Conservation (phyloP, 2,888 invertebrate species). For the Molanna angustata region DNA sequence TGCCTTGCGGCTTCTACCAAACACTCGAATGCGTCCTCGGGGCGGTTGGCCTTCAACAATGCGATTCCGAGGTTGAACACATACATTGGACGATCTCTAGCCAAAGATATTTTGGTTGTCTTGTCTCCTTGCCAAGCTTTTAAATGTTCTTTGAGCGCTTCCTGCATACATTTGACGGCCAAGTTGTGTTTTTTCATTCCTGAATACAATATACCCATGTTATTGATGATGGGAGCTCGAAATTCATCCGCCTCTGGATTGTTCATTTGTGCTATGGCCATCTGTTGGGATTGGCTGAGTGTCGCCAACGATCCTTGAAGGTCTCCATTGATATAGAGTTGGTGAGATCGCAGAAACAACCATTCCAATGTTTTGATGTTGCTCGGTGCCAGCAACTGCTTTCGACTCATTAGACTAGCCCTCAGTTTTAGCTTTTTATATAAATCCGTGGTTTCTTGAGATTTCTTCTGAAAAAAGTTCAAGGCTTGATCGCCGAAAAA, state of each 20-base stretch:
- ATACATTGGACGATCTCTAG: constrained; percentile 58
- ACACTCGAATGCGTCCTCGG: constrained; percentile 86
- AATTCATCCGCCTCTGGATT: constrained; percentile 49
- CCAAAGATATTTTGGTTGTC: constrained; percentile 40
- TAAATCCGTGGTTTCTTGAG: constrained; percentile 37
- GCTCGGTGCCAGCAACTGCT: constrained; percentile 35
- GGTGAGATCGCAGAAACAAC: constrained; percentile 49
- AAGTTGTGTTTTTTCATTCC: constrained; percentile 78
- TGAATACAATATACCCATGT: constrained; percentile 78
- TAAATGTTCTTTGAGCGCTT: constrained; percentile 71
- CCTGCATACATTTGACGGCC: constrained; percentile 75
- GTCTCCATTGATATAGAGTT: constrained; percentile 49
- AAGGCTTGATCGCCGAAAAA: constrained; percentile 45
- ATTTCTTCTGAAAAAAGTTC: constrained; percentile 14
- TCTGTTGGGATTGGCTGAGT: constrained; percentile 44
- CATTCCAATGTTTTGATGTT: constrained; percentile 50
- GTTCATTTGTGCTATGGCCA: constrained; percentile 42
- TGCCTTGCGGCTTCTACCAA: constrained; percentile 81
- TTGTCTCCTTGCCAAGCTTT: constrained; percentile 44
- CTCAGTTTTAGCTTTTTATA: constrained; percentile 47
- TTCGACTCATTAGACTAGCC: constrained; percentile 45
- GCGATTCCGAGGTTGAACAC: constrained; percentile 84
- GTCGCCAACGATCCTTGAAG: constrained; percentile 46
- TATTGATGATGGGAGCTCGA: constrained; percentile 67
- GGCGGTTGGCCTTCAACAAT: constrained; percentile 75